Base-by-base conservation (phyloP, 2,888 invertebrate species). In the Leucophenga maculata region DNA sequence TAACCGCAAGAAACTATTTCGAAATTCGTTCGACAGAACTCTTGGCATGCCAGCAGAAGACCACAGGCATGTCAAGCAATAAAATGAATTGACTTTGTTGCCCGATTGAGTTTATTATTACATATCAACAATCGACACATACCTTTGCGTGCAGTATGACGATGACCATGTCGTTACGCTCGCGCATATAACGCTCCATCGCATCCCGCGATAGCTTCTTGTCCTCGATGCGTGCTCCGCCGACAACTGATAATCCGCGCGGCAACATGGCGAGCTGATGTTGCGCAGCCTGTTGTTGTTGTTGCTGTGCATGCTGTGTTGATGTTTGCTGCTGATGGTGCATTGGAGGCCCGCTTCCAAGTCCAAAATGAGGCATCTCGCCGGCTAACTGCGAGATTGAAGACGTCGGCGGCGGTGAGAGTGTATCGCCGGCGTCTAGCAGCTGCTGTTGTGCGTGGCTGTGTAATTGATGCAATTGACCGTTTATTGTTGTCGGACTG, bases 121-220 rank as follows among this genome's bases (percentile, higher is more conserved):
- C 39, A 11, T 11, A 39, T 39, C 3, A 32, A 32, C 32, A 32
- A 6, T 6, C 8, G 32, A 32, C 26, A 64, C 74, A 26, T 79
- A 89, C 89, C 92, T 99, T 99, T 62, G 99, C 99, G 89, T 99
- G 99, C 69, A 99, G 91, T 82, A 99, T 98, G 66, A 98, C 97
- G 71, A 99, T 94, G 22, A 97, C 94, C 95, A 97, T 97, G 88
- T 97, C 97, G 80, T 95, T 95, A 79, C 97, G 92, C 86, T 98
- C 97, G 69, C 96, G 92, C 81, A 99, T 91, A 88, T 99, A 99
- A 69, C 96, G 93, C 88, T 97, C 96, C 99, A 99, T 99, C 50
- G 97, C 88, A 70, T 88, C 88, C 59, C 88, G 85, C 67, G 87
- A 86, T 67, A 88, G 74, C 70, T 88, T 88, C 84, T 95, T 94